phyloP scores from a whole-genome alignment of 2,888 invertebrate species.

The Rugalucina vietnamica region DNA sequence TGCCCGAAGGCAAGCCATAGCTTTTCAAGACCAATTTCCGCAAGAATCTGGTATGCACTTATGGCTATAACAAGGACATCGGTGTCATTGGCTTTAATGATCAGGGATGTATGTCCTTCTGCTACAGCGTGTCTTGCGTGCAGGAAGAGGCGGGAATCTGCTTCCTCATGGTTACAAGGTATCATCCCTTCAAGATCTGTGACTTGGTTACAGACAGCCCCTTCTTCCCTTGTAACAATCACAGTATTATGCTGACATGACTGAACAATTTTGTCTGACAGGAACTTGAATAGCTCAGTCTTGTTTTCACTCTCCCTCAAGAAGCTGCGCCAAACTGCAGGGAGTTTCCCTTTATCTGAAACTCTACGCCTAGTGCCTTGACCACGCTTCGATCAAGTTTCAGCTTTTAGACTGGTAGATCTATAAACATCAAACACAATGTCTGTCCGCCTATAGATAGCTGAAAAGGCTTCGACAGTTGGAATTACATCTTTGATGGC shows the following conservation, averaged over 20 bases:
- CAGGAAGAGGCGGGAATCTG: conserved; percentile 36
- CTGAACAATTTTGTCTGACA: conserved; percentile 8
- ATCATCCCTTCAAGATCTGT: neutral
- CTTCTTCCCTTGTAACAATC: neutral
- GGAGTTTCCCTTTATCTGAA: conserved; percentile 12
- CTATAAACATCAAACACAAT: conserved; percentile 60
- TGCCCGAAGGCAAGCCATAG: conserved; percentile 61
- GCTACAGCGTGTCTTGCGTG: conserved; percentile 31
- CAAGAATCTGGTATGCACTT: conserved; percentile 10
- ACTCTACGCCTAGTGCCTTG: conserved; percentile 51
- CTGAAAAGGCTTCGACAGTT: conserved; percentile 31
- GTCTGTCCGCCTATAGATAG: too few species aligned
- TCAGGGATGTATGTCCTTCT: conserved; percentile 22
- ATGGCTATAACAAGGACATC: conserved; percentile 43
- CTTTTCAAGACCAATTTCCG: conserved; percentile 36
- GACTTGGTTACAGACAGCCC: neutral
- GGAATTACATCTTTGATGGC: conserved; percentile 29
- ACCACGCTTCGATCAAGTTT: conserved; percentile 54
- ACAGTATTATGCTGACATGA: neutral
- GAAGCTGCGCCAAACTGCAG: conserved; percentile 45
- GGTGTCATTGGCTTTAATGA: conserved; percentile 45
- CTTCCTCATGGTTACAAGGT: conserved; percentile 36
- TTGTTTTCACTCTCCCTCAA: conserved; percentile 54
- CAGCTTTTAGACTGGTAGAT: conserved; percentile 50
- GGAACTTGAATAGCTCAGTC: conserved; percentile 46